Evolutionary conservation across 1,140 invertebrate species (phyloP).

Genomic region (Pararge aegeria): DNA sequence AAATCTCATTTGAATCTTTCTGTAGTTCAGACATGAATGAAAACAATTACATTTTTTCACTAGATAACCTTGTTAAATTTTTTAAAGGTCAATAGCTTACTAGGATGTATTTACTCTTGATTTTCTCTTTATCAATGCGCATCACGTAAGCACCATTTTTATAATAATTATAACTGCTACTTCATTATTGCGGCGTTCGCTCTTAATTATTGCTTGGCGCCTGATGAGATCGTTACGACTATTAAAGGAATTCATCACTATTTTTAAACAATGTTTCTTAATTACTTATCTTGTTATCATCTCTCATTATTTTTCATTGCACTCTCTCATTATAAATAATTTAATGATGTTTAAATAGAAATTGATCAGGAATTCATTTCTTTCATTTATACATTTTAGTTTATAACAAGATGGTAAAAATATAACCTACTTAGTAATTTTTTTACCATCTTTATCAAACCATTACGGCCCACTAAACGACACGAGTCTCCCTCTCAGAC

Average conservation of each 20-base stretch:
- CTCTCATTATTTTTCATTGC: background rate
- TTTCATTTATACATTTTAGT: too few relatives aligned
- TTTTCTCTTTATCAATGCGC: conserved; percentile 28
- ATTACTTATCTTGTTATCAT: conserved; percentile 9
- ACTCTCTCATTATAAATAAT: background rate
- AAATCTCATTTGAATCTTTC: too few relatives aligned
- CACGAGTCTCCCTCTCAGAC: too few relatives aligned
- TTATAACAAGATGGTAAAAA: too few relatives aligned
- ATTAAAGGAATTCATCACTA: conserved; percentile 13
- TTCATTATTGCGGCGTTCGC: conserved; percentile 42
- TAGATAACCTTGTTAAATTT: too few relatives aligned
- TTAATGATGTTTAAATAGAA: background rate
- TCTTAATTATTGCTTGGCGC: conserved; percentile 43
- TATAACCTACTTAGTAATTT: too few relatives aligned
- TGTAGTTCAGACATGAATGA: too few relatives aligned
- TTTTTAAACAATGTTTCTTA: conserved; percentile 17
- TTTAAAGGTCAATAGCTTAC: background rate
- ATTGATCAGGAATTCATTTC: too few relatives aligned
- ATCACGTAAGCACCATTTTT: conserved; percentile 40
- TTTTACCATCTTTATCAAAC: too few relatives aligned
- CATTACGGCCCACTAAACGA: too few relatives aligned
- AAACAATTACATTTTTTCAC: too few relatives aligned
- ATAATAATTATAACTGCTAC: conserved; percentile 35
- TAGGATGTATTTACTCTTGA: background rate
- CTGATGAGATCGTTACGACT: conserved; percentile 35